These are phyloP conservation scores for Lordiphosa andalusiaca DNA, from an alignment of 2,888 invertebrate genomes.

Conservation along the genomic window DNA sequence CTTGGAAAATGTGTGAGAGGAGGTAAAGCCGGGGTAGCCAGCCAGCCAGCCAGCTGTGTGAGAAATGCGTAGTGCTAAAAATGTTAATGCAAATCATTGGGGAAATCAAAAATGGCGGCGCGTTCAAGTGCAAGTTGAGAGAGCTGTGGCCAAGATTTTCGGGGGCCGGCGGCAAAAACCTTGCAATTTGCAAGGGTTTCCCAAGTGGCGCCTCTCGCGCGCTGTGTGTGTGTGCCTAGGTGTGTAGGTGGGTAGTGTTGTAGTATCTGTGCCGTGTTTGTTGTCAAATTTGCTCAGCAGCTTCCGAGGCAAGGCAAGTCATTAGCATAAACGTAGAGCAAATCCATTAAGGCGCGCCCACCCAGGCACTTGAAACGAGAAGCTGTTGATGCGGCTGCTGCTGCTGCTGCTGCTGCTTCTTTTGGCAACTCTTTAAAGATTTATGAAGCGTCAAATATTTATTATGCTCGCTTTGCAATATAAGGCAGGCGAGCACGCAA, in stretches of 20 bases:
- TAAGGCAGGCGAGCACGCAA: slow-evolving; percentile 72
- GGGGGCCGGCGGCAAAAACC: slow-evolving; percentile 40
- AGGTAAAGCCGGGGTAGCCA: too few species aligned
- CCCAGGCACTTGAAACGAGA: slow-evolving; percentile 26
- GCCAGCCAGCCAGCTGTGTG: neutral
- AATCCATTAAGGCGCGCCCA: slow-evolving; percentile 62
- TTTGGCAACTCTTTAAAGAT: slow-evolving; percentile 77
- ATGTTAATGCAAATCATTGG: slow-evolving; percentile 73
- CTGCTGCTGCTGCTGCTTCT: slow-evolving; percentile 29
- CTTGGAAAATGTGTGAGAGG: slow-evolving; percentile 40
- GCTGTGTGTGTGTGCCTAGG: neutral
- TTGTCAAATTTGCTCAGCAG: slow-evolving; percentile 66
- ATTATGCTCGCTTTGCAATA: slow-evolving; percentile 77
- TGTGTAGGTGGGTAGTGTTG: slow-evolving; percentile 4
- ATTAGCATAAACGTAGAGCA: slow-evolving; percentile 71
- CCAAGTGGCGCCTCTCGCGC: slow-evolving; percentile 53
- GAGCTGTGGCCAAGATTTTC: slow-evolving; percentile 64
- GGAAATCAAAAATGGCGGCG: slow-evolving; percentile 69
- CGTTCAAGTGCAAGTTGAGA: slow-evolving; percentile 65
- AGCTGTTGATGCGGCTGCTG: slow-evolving; percentile 13
- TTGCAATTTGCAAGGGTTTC: slow-evolving; percentile 75
- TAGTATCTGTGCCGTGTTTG: slow-evolving; percentile 27
- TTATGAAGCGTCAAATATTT: slow-evolving; percentile 78
- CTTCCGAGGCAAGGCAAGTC: slow-evolving; percentile 44
- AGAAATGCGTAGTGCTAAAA: slow-evolving; percentile 54